Evolutionary conservation across 2,113 vertebrate genomes (phyloP), one percentile per base, ranked within the genome.

Genomic region (Pterocles orientalis): DNA sequence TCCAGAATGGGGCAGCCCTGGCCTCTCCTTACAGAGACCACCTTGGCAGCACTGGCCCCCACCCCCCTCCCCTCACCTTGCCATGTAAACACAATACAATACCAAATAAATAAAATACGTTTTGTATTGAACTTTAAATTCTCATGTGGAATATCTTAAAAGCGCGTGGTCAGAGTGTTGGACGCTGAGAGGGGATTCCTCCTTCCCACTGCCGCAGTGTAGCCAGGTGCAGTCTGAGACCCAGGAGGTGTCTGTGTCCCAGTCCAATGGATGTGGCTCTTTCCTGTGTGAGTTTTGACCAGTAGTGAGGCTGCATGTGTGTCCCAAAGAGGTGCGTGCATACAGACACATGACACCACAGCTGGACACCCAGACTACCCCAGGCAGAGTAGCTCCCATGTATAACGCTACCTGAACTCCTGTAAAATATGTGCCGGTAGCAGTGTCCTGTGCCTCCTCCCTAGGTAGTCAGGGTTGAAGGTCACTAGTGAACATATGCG

Each of bases 401-500:
- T 18, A 1, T 9, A 79, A 39, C 33, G 12, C 16, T 51, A 3
- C 16, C 29, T 62, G 82, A 90, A n/a, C 8, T 65, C 9, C 1
- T 10, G 26, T 57, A 18, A 33, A 61, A 17, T 1, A 1, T 9
- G 10, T 36, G 2, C 9, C 18, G 39, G 41, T n/a, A 53, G 45
- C 23, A 29, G 31, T 18, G 14, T 34, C 7, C 62, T 69, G 66
- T 69, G 51, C 29, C 18, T 82, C 14, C 48, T 76, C 29, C 26
- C n/a, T 93, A 57, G 10, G 56, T 66, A 34, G 19, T 39, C 8
- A 24, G 23, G 19, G 23, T 39, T 75, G 51, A 80, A 76, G 36
- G 43, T 58, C 58, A 14, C 34, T 60, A 0, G 0, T 77, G 64
- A 76, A n/a, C 31, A 28, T 51, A 34, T 0, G 1, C 5, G 1